A percentile compares a stretch with the other conserved stretches of the same genome.
These are phyloP conservation scores for Cheilosia scutellata DNA, from an alignment of 2,888 invertebrate species.

Conservation along the genomic window DNA sequence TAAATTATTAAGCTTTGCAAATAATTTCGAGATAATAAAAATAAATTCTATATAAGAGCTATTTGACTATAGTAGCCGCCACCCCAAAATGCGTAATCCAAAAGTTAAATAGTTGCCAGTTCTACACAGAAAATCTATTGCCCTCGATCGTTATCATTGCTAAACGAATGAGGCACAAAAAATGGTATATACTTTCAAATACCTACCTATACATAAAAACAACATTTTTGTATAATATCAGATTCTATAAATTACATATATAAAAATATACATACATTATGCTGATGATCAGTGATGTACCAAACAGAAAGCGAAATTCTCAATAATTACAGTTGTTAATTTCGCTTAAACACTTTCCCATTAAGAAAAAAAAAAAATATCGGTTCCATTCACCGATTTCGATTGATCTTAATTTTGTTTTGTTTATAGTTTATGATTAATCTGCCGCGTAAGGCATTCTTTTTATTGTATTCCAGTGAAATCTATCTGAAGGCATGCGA, in stretches of 20 bases:
- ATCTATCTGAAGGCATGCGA: conserved; percentile 11
- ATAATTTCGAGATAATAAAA: not conserved
- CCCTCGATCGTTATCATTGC: too few relatives aligned
- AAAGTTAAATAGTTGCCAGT: too few relatives aligned
- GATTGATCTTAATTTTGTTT: conserved; percentile 30
- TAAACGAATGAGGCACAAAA: too few relatives aligned
- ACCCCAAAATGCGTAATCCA: too few relatives aligned
- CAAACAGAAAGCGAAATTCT: conserved; percentile 9
- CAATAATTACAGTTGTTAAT: conserved; percentile 12
- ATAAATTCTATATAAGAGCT: too few relatives aligned
- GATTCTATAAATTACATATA: not conserved
- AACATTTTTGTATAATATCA: too few relatives aligned
- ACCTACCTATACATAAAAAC: too few relatives aligned
- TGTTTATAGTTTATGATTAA: conserved; percentile 16
- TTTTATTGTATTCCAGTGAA: conserved; percentile 15
- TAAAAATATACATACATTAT: conserved; percentile 15
- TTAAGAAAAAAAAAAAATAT: conserved; percentile 1
- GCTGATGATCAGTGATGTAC: not conserved
- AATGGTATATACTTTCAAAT: too few relatives aligned
- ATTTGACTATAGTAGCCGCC: too few relatives aligned
- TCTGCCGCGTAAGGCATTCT: conserved; percentile 21
- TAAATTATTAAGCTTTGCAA: conserved; percentile 11
- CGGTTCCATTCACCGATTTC: conserved; percentile 42
- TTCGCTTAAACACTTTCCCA: conserved; percentile 21
- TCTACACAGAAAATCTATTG: too few relatives aligned